Conservation (phyloP, 1,140 invertebrate species). For the Drosophila auraria region DNA sequence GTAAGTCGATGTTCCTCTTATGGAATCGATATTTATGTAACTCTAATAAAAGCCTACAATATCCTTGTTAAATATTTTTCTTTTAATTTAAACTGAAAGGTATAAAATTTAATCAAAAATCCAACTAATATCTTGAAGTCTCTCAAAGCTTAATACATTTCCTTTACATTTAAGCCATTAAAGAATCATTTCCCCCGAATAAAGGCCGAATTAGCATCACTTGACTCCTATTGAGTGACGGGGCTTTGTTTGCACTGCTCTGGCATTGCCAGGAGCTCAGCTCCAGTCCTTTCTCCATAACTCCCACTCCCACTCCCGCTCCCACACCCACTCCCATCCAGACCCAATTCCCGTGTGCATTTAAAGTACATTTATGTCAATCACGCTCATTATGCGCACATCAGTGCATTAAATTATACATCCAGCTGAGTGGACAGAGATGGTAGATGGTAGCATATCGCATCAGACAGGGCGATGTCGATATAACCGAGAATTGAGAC, state of each 20-base stretch:
- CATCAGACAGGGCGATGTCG: conserved; percentile 22
- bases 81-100: no score
- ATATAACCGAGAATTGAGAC: conserved; percentile 65
- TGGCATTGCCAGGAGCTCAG: background rate
- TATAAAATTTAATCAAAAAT: no score
- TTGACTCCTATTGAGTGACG: background rate
- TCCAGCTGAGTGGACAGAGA: conserved; percentile 8
- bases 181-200: no score
- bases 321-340: background rate
- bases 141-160: background rate
- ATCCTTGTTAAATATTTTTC: no score
- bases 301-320: background rate
- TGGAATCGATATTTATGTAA: no score
- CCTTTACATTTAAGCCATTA: background rate
- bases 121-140: accelerated
- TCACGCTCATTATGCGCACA: conserved; percentile 80
- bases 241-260: conserved; percentile 2
- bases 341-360: conserved; percentile 62
- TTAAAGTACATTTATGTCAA: conserved; percentile 83
- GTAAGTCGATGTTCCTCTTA: no score
- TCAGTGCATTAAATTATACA: conserved; percentile 79
- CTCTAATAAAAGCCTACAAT: no score
- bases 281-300: background rate
- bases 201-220: conserved; percentile 5
- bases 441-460: conserved; percentile 13